These are phyloP conservation scores for Takifugu rubripes DNA, from an alignment of 2,797 vertebrate species.

Conservation along the genomic window DNA sequence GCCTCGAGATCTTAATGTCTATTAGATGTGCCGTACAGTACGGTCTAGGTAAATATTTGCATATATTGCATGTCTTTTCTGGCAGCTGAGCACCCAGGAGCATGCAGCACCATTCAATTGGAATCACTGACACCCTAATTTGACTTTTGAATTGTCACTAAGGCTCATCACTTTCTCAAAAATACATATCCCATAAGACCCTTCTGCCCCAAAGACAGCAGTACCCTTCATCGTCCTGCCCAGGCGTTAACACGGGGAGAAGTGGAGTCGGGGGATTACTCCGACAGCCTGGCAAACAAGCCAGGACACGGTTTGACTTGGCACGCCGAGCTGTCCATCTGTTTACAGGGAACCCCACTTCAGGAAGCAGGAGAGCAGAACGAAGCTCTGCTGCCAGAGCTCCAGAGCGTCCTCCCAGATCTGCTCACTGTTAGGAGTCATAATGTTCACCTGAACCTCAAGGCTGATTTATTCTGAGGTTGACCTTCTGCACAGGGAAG, in stretches of 20 bases:
- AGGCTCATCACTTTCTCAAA: slow-evolving; percentile 41
- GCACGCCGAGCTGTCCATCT: slow-evolving; percentile 76
- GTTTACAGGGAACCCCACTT: slow-evolving; percentile 59
- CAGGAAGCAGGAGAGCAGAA: slow-evolving; percentile 57
- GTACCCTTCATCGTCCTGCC: slow-evolving; percentile 71
- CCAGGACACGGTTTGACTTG: slow-evolving; percentile 74
- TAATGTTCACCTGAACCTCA: slow-evolving; percentile 70
- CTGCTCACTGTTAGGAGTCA: slow-evolving; percentile 66
- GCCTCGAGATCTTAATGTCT: too few species aligned
- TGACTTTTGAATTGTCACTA: slow-evolving; percentile 45
- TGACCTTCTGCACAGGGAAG: slow-evolving; percentile 58
- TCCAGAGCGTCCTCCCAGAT: slow-evolving; percentile 20
- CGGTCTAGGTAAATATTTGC: not conserved
- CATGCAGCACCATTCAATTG: slow-evolving; percentile 4
- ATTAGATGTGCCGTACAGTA: too few species aligned
- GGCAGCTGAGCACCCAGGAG: not conserved
- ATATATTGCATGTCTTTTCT: not conserved
- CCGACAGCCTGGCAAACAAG: slow-evolving; percentile 76
- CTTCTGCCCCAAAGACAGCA: slow-evolving; percentile 52
- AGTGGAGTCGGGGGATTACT: slow-evolving; percentile 70
- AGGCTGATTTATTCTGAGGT: slow-evolving; percentile 61
- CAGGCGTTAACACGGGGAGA: slow-evolving; percentile 68
- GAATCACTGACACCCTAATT: slow-evolving; percentile 7
- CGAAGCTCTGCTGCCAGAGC: slow-evolving; percentile 43
- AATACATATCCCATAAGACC: slow-evolving; percentile 52